phyloP scores from a whole-genome alignment of 2,888 invertebrate genomes.

The Lasioglossum calceatum region DNA sequence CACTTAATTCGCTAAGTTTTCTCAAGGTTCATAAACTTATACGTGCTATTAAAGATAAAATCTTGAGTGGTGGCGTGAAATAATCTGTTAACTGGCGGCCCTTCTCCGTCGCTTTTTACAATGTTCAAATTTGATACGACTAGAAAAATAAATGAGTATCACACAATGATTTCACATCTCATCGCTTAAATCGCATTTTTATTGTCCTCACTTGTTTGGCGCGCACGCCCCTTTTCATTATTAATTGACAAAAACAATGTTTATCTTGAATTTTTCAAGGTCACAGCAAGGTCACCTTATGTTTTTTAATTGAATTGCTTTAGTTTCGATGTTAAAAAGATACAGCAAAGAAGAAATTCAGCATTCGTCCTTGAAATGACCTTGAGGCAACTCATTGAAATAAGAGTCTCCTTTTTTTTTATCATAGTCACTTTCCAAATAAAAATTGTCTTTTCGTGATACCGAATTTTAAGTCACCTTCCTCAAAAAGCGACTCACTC shows the following conservation, averaged over 20 bases:
- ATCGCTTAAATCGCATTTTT: too few species aligned
- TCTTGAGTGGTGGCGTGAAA: neutral
- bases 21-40: neutral
- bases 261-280: too few species aligned
- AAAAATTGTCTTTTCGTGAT: neutral
- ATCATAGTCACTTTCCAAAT: too few species aligned
- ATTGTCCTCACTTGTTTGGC: too few species aligned
- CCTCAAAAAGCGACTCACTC: too few species aligned
- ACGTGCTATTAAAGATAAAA: conserved; percentile 1
- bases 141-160: neutral
- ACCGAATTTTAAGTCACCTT: too few species aligned
- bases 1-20: conserved; percentile 1
- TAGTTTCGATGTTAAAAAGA: neutral
- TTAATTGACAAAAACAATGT: neutral
- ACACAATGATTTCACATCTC: neutral
- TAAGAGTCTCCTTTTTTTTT: too few species aligned
- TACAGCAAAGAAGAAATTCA: neutral
- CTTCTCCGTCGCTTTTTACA: neutral
- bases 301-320: neutral
- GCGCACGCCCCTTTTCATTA: too few species aligned
- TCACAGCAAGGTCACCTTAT: neutral
- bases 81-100: neutral
- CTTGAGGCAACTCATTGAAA: too few species aligned
- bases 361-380: too few species aligned
- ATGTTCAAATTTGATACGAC: neutral